Percentiles rank a stretch among this genome's conserved stretches.
These are phyloP conservation scores for Lordiphosa andalusiaca DNA, from an alignment of 2,888 invertebrate species.

Conservation along the genomic window DNA sequence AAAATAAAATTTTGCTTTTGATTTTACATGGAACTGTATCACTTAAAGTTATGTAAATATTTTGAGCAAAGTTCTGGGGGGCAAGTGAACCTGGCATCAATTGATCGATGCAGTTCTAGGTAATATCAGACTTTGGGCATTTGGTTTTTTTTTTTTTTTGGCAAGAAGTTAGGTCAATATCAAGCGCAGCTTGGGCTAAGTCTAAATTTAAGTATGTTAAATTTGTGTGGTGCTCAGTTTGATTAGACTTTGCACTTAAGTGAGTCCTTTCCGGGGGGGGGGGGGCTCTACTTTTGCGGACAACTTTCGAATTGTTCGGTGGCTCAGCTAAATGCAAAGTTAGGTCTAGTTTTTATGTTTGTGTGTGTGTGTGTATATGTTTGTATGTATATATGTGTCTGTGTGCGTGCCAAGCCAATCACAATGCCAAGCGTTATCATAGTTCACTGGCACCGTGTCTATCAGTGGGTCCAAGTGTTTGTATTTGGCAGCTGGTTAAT, in stretches of 20 bases:
- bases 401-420: constrained; percentile 51
- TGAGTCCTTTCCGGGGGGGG: constrained; percentile 29
- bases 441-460: constrained; percentile 35
- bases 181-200: constrained; percentile 9
- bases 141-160: constrained; percentile 18
- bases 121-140: constrained; percentile 77
- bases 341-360: constrained; percentile 18
- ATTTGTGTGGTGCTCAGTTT: constrained; percentile 33
- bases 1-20: constrained; percentile 79
- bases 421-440: constrained; percentile 50
- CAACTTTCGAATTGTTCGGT: constrained; percentile 8
- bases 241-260: constrained; percentile 57
- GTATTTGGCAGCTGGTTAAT: constrained; percentile 14
- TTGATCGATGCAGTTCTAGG: constrained; percentile 54
- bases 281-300: constrained; percentile 2
- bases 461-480: constrained; percentile 6
- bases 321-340: constrained; percentile 64
- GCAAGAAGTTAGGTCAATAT: constrained; percentile 17
- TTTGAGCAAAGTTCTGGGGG: constrained; percentile 12
- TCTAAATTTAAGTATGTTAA: constrained; percentile 19
- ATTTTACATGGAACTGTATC: constrained; percentile 76
- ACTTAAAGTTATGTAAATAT: constrained; percentile 1
- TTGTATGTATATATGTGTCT: constrained; percentile 15
- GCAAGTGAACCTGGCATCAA: constrained; percentile 32
- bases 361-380: constrained; percentile 16